A percentile compares a stretch with the other conserved stretches of the same genome.
Evolutionary conservation across 35 echinoderm and acorn worm species (phyloP).

Genomic region (Lytechinus variegatus): DNA sequence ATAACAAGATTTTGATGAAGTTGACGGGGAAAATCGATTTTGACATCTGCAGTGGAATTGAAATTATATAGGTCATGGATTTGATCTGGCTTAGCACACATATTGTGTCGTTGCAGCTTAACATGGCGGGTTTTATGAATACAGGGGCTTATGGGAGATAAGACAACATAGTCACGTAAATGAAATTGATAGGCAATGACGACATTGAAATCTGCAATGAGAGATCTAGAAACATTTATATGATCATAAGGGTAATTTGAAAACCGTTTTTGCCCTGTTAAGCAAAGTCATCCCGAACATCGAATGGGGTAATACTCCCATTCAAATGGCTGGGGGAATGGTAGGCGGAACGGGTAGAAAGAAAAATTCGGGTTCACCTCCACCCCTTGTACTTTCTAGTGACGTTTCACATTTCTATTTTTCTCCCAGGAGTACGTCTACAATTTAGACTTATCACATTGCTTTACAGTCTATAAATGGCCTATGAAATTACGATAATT

Average conservation of each 20-base stretch:
- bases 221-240: slow-evolving; percentile 14
- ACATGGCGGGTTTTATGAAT: neutral
- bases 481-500: slow-evolving; percentile 31
- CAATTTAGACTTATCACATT: neutral
- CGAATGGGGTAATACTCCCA: neutral
- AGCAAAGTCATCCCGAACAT: neutral
- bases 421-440: neutral
- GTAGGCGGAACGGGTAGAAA: neutral
- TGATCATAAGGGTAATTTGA: neutral
- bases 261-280: neutral
- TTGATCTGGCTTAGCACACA: neutral
- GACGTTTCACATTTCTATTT: slow-evolving; percentile 13
- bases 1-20: neutral
- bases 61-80: neutral
- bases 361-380: neutral
- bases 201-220: neutral
- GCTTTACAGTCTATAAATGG: slow-evolving; percentile 40
- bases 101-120: neutral
- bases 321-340: neutral
- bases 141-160: neutral
- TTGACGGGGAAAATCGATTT: neutral
- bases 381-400: neutral
- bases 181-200: neutral
- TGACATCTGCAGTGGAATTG: neutral
- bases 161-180: neutral